Conservation (phyloP, 1,140 invertebrate genomes). For the Cydia pomonella region DNA sequence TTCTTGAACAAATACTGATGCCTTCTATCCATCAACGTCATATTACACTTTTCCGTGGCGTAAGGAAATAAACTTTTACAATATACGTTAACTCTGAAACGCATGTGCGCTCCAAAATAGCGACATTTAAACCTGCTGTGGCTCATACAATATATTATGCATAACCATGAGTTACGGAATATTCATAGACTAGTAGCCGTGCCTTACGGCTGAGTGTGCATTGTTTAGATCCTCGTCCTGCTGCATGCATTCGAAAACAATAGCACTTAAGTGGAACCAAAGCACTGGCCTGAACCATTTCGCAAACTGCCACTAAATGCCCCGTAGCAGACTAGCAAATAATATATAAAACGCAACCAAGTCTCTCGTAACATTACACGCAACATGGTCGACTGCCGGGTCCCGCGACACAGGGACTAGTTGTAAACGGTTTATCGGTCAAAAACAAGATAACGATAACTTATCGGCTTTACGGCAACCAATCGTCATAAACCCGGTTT, state of each 20-base stretch:
- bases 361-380: neutral
- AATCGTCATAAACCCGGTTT: conserved; percentile 18
- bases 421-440: conserved; percentile 28
- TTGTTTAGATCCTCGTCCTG: conserved; percentile 25
- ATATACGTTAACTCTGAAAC: neutral
- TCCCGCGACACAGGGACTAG: conserved; percentile 3
- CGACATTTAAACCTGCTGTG: conserved; percentile 8
- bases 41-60: conserved; percentile 35
- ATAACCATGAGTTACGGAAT: conserved; percentile 30
- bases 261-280: conserved; percentile 25
- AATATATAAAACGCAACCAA: neutral
- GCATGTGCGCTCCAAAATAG: conserved; percentile 8
- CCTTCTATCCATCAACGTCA: conserved; percentile 57
- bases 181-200: conserved; percentile 28
- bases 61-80: neutral
- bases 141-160: conserved; percentile 25
- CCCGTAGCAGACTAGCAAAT: neutral
- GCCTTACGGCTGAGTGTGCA: conserved; percentile 25
- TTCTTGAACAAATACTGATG: conserved; percentile 38
- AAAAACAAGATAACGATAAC: conserved; percentile 32
- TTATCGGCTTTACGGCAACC: conserved; percentile 29
- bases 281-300: conserved; percentile 22
- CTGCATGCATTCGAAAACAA: conserved; percentile 15
- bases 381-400: neutral
- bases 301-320: conserved; percentile 19